Evolutionary conservation across 1,140 invertebrate genomes (phyloP).

Genomic region (Ylistrum balloti): DNA sequence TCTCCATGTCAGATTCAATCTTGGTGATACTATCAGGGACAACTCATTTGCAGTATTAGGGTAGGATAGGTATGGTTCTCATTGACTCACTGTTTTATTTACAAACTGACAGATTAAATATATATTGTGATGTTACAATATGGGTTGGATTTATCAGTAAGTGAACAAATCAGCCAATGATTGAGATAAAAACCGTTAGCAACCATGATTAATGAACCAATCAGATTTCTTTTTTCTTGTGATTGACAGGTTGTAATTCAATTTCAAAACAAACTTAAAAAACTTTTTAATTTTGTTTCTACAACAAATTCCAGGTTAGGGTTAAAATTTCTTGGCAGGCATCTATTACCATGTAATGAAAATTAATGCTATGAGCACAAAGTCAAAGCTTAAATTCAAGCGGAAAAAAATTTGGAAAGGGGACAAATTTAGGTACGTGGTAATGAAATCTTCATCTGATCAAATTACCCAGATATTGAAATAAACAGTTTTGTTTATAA

Average conservation of each 20-base stretch:
- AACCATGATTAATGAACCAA: not conserved
- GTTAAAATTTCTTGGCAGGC: not conserved
- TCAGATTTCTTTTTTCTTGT: not conserved
- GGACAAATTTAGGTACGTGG: slow-evolving; percentile 21
- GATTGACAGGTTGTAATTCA: not conserved
- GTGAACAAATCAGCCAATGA: not conserved
- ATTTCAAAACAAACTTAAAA: not conserved
- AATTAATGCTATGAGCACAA: not conserved
- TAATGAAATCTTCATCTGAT: not conserved
- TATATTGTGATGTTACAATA: not conserved
- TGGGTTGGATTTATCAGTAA: not conserved
- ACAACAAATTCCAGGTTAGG: not conserved
- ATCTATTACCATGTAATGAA: not conserved
- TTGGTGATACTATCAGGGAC: not conserved
- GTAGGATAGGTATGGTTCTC: not conserved
- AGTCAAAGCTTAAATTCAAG: too few species aligned
- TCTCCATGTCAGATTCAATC: slow-evolving; percentile 27
- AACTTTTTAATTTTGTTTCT: not conserved
- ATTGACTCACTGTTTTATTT: not conserved
- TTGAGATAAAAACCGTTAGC: not conserved
- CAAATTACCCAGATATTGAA: not conserved
- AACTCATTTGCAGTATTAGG: not conserved
- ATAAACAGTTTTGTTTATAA: not conserved
- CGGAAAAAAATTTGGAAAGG: not conserved
- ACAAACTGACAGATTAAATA: not conserved